Evolutionary conservation across 30 jellyfish, hydroid and myxozoan genomes (phyloP).

Genomic region (Aurelia sp.): DNA sequence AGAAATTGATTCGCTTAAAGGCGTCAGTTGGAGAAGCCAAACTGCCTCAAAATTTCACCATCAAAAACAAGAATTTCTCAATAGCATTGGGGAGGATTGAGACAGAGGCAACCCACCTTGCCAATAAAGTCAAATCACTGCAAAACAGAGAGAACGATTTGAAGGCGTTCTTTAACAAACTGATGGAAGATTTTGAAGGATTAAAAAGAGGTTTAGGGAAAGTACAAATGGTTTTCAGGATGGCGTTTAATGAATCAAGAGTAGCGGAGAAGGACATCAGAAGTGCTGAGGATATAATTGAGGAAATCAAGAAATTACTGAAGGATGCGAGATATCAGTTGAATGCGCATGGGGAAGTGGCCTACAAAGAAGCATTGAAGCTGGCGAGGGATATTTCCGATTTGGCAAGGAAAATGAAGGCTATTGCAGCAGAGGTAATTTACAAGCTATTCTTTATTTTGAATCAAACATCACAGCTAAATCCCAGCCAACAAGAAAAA

Average conservation of each 20-base stretch:
- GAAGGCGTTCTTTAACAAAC: conserved; percentile 63
- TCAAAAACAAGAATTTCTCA: conserved; percentile 77
- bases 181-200: conserved; percentile 54
- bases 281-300: conserved; percentile 84
- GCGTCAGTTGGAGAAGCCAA: conserved; percentile 62
- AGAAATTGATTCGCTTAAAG: conserved; percentile 67
- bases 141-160: conserved; percentile 72
- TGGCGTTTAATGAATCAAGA: conserved; percentile 61
- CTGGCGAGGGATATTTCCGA: conserved; percentile 75
- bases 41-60: conserved; percentile 65
- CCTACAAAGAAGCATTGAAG: conserved; percentile 44
- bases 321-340: conserved; percentile 65
- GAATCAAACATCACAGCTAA: too few species aligned
- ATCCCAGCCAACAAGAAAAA: too few species aligned
- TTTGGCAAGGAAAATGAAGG: conserved; percentile 82
- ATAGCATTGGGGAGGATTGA: conserved; percentile 65
- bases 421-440: conserved; percentile 92
- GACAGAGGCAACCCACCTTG: conserved; percentile 47
- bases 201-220: conserved; percentile 49
- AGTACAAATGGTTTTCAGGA: conserved; percentile 33
- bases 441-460: background rate
- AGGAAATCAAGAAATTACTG: conserved; percentile 68
- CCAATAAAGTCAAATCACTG: conserved; percentile 43
- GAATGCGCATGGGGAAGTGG: conserved; percentile 54
- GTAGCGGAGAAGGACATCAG: conserved; percentile 61